Percentiles rank a stretch among this genome's conserved stretches.
Evolutionary conservation across 2,113 vertebrate species (phyloP).

Genomic region (Rallus limicola): DNA sequence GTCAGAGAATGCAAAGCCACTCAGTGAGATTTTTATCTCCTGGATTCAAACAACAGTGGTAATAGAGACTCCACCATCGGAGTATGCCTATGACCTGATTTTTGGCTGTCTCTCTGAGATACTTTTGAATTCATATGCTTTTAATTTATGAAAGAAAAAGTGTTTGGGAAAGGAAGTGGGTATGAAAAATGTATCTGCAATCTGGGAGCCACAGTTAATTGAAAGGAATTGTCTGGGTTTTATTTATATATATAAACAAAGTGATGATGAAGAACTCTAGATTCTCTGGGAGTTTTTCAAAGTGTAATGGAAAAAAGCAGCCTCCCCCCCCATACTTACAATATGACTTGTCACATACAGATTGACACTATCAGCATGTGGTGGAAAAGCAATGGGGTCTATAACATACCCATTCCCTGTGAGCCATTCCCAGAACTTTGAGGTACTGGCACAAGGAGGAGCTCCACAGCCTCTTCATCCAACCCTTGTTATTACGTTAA

Average conservation of each 20-base stretch:
- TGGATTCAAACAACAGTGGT: constrained; percentile 27
- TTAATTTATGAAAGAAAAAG: constrained; percentile 63
- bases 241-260: constrained; percentile 5
- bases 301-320: not conserved
- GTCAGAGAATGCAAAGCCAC: not conserved
- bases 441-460: not conserved
- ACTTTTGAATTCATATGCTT: constrained; percentile 49
- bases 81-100: not conserved
- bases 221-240: constrained; percentile 36
- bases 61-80: constrained; percentile 32
- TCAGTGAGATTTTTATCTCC: constrained; percentile 59
- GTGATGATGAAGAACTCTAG: not conserved
- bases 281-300: not conserved
- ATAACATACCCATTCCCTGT: not conserved
- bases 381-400: not conserved
- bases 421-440: not conserved
- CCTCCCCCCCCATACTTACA: not conserved
- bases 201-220: constrained; percentile 10
- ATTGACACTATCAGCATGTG: not conserved
- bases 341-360: not conserved
- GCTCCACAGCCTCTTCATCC: not conserved
- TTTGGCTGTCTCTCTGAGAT: constrained; percentile 58
- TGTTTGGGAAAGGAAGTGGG: constrained; percentile 54
- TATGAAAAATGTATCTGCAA: constrained; percentile 14
- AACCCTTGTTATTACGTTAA: not conserved